phyloP scores from a whole-genome alignment of 2,797 vertebrate species.

The Emys orbicularis region DNA sequence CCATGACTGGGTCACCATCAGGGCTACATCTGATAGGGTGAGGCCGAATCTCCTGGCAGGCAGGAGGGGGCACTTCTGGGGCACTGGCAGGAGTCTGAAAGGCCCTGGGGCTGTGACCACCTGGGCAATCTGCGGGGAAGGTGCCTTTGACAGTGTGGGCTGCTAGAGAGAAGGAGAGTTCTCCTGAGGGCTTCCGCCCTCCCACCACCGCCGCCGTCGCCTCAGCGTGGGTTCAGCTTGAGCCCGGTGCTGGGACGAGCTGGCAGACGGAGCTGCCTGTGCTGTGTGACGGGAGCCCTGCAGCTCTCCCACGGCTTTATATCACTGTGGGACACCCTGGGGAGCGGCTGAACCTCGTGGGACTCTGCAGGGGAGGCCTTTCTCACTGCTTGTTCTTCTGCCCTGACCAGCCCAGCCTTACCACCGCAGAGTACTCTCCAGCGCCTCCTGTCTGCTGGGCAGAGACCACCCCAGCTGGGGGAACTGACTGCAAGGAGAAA shows the following conservation, averaged over 20 bases:
- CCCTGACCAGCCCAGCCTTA: fast-evolving
- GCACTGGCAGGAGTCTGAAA: not conserved
- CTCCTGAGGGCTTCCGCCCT: not conserved
- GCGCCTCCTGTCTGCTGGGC: not conserved
- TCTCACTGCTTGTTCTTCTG: slow-evolving; percentile 1
- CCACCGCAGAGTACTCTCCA: not conserved
- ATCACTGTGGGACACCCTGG: not conserved
- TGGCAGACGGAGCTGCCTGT: not conserved
- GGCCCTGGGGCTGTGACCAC: not conserved
- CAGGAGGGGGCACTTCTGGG: not conserved
- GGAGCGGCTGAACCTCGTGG: not conserved
- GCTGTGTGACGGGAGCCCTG: not conserved
- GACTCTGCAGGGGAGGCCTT: not conserved
- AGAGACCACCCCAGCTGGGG: too few relatives aligned
- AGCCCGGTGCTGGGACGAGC: too few relatives aligned
- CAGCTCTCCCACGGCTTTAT: not conserved
- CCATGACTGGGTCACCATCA: not conserved
- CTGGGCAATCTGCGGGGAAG: not conserved
- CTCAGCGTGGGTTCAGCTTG: not conserved
- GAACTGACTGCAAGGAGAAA: not conserved
- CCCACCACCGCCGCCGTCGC: not conserved
- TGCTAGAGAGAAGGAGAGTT: not conserved
- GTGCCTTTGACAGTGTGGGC: not conserved
- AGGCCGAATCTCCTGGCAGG: not conserved
- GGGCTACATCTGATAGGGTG: not conserved